Evolutionary conservation across 2,888 invertebrate species (phyloP).

Genomic region (Tipula unca): DNA sequence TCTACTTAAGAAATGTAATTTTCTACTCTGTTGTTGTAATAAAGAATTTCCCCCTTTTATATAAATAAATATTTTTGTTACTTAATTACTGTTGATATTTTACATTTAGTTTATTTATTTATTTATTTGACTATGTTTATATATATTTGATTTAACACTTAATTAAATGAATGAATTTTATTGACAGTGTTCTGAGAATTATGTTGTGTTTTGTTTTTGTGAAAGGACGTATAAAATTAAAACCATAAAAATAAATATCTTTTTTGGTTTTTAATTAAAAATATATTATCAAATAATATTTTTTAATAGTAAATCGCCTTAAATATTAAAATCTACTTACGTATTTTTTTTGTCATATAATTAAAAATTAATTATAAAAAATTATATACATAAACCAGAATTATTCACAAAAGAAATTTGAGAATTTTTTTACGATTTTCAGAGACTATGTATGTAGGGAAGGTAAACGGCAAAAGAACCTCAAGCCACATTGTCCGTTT

Average conservation of each 20-base stretch:
- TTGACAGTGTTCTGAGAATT: neutral
- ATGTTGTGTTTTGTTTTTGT: neutral
- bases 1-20: conserved; percentile 8
- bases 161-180: neutral
- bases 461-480: neutral
- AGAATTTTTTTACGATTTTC: neutral
- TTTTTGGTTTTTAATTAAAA: neutral
- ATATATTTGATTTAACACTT: neutral
- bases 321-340: neutral
- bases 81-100: conserved; percentile 1
- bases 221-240: neutral
- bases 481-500: conserved; percentile 8
- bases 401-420: neutral
- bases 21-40: neutral
- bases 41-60: neutral
- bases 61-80: neutral
- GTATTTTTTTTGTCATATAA: neutral
- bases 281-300: neutral
- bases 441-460: neutral
- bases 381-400: neutral
- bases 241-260: neutral
- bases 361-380: neutral
- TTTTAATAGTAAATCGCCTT: neutral
- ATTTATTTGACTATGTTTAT: neutral
- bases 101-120: neutral